phyloP scores from a whole-genome alignment of 2,888 invertebrate species.

The Reticulitermes lucifugus region DNA sequence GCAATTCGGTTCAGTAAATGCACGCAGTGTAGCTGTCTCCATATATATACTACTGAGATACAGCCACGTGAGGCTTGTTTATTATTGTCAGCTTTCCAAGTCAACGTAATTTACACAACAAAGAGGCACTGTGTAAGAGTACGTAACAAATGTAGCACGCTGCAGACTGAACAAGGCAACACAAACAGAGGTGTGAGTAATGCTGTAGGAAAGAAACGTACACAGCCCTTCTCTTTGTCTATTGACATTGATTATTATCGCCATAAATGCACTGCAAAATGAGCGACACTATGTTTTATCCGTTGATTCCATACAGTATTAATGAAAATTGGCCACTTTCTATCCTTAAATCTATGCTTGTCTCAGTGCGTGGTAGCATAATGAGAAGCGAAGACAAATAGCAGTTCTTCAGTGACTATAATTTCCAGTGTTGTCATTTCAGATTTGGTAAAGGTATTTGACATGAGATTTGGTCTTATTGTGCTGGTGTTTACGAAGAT shows the following conservation, averaged over 20 bases:
- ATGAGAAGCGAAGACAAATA: too few relatives aligned
- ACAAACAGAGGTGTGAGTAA: not conserved
- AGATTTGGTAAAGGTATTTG: too few relatives aligned
- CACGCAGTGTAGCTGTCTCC: not conserved
- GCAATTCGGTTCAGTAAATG: not conserved
- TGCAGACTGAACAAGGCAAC: not conserved
- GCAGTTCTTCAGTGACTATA: too few relatives aligned
- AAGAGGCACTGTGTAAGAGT: not conserved
- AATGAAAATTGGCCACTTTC: too few relatives aligned
- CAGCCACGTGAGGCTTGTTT: not conserved
- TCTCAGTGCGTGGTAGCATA: too few relatives aligned
- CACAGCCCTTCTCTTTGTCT: not conserved
- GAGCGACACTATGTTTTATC: not conserved
- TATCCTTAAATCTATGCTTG: too few relatives aligned
- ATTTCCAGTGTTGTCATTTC: too few relatives aligned
- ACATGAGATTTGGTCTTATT: too few relatives aligned
- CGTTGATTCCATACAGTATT: too few relatives aligned
- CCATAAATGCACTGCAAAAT: not conserved
- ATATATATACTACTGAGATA: not conserved
- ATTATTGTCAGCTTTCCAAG: constrained; percentile 26
- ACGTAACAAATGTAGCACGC: not conserved
- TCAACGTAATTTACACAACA: not conserved
- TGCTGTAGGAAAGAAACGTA: not conserved
- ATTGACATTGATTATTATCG: not conserved
- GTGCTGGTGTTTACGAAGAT: too few relatives aligned